Evolutionary conservation across 2,888 invertebrate genomes (phyloP).

Genomic region (Euzophera pinguis): DNA sequence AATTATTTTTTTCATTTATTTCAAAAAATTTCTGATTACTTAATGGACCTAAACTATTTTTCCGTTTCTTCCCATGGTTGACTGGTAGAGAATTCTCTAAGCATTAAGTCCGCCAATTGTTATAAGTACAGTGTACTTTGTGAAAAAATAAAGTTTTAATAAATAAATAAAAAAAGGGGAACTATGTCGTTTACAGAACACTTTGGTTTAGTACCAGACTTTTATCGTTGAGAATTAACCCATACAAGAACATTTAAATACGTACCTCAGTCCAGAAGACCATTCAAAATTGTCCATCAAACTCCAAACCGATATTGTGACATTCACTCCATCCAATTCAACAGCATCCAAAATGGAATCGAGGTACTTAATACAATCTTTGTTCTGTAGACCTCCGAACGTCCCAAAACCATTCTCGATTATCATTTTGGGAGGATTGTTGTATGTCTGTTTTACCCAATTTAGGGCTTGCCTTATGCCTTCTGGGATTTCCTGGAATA

Average conservation of each 20-base stretch:
- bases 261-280: constrained; percentile 27
- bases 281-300: constrained; percentile 69
- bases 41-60: no score
- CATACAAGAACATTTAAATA: background rate
- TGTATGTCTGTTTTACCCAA: constrained; percentile 78
- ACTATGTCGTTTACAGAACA: no score
- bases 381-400: constrained; percentile 45
- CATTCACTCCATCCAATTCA: constrained; percentile 46
- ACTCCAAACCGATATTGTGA: constrained; percentile 53
- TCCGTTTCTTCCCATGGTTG: no score
- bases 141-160: no score
- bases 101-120: no score
- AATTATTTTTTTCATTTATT: no score
- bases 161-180: no score
- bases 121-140: no score
- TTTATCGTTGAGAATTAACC: no score
- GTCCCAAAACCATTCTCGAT: constrained; percentile 82
- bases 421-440: constrained; percentile 74
- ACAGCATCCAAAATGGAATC: constrained; percentile 48
- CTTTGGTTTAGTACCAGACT: no score
- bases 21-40: no score
- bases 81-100: no score
- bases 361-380: constrained; percentile 59
- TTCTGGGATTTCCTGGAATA: constrained; percentile 54
- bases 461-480: constrained; percentile 74